Evolutionary conservation across 1,140 invertebrate genomes (phyloP).

Genomic region (Gonatopus flavifemur): DNA sequence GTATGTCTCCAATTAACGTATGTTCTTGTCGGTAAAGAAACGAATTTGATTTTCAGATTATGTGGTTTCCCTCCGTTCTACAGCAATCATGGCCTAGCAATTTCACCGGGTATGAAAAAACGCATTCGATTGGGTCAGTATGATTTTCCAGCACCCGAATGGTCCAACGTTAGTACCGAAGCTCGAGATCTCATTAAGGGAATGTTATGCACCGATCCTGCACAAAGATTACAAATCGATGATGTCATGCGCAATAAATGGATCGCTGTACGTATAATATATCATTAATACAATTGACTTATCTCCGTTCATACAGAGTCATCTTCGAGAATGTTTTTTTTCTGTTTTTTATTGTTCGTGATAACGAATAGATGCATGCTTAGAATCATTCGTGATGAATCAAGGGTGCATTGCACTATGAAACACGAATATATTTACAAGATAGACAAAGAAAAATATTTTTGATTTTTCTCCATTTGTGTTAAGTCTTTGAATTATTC

Average conservation of each 20-base stretch:
- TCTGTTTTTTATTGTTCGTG: no score
- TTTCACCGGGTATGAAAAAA: conserved; percentile 99
- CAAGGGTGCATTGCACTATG: no score
- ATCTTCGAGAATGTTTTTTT: no score
- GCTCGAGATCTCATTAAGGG: conserved; percentile 94
- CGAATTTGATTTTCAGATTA: conserved; percentile 63
- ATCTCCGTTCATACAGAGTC: no score
- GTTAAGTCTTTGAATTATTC: no score
- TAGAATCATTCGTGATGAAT: no score
- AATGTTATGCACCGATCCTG: conserved; percentile 92
- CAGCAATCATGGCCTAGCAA: conserved; percentile 93
- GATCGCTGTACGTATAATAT: conserved; percentile 75
- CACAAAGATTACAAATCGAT: conserved; percentile 84
- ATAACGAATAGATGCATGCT: neutral
- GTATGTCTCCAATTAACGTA: neutral
- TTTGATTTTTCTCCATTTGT: neutral
- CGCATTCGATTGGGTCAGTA: conserved; percentile 94
- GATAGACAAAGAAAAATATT: no score
- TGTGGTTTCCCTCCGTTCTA: conserved; percentile 99
- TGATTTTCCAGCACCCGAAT: conserved; percentile 95
- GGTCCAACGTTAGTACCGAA: conserved; percentile 90
- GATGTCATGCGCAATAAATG: conserved; percentile 89
- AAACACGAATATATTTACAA: no score
- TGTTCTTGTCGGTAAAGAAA: neutral
- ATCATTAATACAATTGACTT: no score